Base-by-base conservation (phyloP, 1,140 invertebrate species). In the Neodiprion fabricii region DNA sequence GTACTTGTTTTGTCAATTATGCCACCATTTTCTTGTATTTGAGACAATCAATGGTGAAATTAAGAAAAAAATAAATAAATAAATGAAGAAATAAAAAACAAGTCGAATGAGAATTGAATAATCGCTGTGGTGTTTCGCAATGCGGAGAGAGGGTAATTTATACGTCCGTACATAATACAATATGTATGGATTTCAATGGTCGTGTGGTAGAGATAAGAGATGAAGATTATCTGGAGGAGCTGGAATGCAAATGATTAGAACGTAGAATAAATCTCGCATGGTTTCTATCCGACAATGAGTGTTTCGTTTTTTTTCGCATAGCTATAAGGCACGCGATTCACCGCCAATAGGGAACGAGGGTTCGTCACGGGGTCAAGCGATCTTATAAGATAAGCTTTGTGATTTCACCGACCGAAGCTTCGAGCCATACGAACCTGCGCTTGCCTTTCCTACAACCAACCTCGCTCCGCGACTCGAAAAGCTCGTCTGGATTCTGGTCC, bases 341-440 rank as follows among this genome's bases (percentile, higher is more conserved):
- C 81, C 79, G 80, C 78, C 81, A 81, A 85, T 85, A 85, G 81
- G 78, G 81, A 80, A 83, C 74, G 81, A 79, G 75, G 61, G 84
- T 78, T 85, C 84, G 76, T 8, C 61, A 72, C 65, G 82, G 78
- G 83, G 82, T 80, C 78, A 71, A 72, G 72, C 81, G 84, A 85
- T 85, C 77, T 75, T 65, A 72, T 72, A 70, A 78, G 84, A 85
- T 85, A 85, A 80, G 79, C 73, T 74, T 71, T 78, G 84, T 81
- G 81, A 83, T 85, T 82, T 82, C 79, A 84, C 81, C 78, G 80
- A 21, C 85, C 83, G 84, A 81, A 66, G 81, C 79, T 84, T 86
- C 72, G 81, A 84, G 83, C 75, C 67, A 75, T 76, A 53, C n/a
- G 17, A 68, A 17, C 67, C 9, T 11, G 11, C 21, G 53, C 17